These are phyloP conservation scores for Sussaba pulchella DNA, from an alignment of 2,888 invertebrate species.

Conservation along the genomic window DNA sequence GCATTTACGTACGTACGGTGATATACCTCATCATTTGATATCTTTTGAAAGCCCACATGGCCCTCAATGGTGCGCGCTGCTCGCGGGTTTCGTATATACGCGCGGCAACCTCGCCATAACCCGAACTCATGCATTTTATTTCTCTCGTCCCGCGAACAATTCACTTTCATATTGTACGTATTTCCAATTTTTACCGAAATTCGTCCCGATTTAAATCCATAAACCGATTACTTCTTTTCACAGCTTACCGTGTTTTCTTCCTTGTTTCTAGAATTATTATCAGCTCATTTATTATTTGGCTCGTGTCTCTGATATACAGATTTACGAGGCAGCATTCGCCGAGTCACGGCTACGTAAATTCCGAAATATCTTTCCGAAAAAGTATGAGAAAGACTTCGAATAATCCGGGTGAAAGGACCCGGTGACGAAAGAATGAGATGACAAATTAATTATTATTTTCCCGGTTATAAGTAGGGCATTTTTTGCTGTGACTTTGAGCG, in stretches of 20 bases:
- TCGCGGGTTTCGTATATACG: conserved; percentile 56
- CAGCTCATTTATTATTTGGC: no score
- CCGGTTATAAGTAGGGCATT: conserved; percentile 74
- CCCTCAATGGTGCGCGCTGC: conserved; percentile 72
- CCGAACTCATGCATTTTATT: conserved; percentile 20
- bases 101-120: conserved; percentile 20
- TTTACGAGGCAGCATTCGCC: no score
- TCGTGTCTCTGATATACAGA: no score
- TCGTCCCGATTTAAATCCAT: neutral
- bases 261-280: no score
- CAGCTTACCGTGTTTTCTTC: no score
- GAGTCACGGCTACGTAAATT: no score
- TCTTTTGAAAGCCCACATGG: conserved; percentile 84
- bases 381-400: neutral
- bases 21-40: conserved; percentile 81
- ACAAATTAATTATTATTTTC: conserved; percentile 73
- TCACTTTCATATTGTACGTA: neutral
- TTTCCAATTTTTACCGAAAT: conserved; percentile 4
- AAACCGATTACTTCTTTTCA: no score
- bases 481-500: conserved; percentile 58
- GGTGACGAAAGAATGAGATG: conserved; percentile 49
- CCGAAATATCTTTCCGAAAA: no score
- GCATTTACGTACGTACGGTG: conserved; percentile 57
- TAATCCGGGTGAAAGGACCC: conserved; percentile 6
- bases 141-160: conserved; percentile 20